Base-by-base conservation (phyloP, 2,797 vertebrate species). In the Pipistrellus nathusii region DNA sequence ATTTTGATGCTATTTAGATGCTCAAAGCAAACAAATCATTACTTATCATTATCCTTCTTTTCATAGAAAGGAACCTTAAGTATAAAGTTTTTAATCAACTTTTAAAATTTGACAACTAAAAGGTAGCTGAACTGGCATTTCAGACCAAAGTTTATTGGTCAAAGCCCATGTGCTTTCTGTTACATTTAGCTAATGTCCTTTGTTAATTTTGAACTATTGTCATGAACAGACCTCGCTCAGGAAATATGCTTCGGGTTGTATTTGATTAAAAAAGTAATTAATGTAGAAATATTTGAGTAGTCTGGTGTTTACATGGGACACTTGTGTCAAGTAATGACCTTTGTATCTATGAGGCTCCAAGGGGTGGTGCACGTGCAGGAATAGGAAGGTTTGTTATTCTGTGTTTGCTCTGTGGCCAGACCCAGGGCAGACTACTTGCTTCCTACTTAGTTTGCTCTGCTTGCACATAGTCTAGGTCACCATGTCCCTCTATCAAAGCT, bases 351-450 rank as follows among this genome's bases (percentile, higher is more conserved):
- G 17, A 30, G 8, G 23, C 8, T 92, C 55, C 27, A 73, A 55
- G 30, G 5, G 8, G 55, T 32, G 32, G 30, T 11, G 32, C 20
- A 76, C 12, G 9, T 51, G 32, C 0, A 82, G 23, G 27, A 35
- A 35, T 8, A 44, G 51, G 62, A 30, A 81, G 8, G 1, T 41
- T 9, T 72, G 18, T 12, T 15, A 14, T 27, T 15, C 27, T 82
- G 20, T 35, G 27, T 64, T 88, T 82, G 44, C 0, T 59, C 6
- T 27, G 3, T 23, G 32, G 1, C 8, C 3, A 30, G 30, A 9
- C 21, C 9, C 9, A n/a, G 2, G 35, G 6, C 0, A n/a, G 27
- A 48, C 32, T 53, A 0, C 7, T 35, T 35, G 0, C 1, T 17
- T 73, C 10, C 15, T 14, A 10, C 20, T 64, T 6, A 68, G 6